Percentiles rank a stretch among this genome's conserved stretches.
Evolutionary conservation across 2,113 vertebrate species (phyloP).

Genomic region (Ceyx cyanopectus): DNA sequence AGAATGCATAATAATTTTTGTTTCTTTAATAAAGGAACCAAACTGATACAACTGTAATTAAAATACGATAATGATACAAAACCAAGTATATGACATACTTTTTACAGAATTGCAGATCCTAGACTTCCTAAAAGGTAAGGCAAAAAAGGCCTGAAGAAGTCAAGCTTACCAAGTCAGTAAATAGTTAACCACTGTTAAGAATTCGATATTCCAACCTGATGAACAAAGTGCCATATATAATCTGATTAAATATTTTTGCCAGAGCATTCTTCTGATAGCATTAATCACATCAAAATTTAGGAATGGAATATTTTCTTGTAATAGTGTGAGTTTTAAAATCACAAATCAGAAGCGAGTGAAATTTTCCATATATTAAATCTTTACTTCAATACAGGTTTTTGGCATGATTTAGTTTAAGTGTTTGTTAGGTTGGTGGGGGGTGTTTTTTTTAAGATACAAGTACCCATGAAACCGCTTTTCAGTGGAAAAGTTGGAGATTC

Average conservation of each 20-base stretch:
- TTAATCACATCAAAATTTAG: neutral
- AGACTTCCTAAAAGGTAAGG: neutral
- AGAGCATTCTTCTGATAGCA: neutral
- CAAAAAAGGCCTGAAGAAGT: neutral
- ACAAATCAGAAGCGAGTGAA: neutral
- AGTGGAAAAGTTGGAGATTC: neutral
- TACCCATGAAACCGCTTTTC: neutral
- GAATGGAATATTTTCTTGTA: neutral
- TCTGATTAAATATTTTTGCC: neutral
- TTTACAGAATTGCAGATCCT: neutral
- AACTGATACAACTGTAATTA: slow-evolving; percentile 2
- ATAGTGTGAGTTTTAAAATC: neutral
- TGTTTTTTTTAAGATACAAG: neutral
- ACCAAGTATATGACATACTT: neutral
- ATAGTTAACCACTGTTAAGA: neutral
- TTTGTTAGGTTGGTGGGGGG: too few relatives aligned
- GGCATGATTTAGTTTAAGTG: neutral
- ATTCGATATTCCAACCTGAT: neutral
- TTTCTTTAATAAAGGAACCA: neutral
- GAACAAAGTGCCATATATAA: neutral
- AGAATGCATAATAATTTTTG: neutral
- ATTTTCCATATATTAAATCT: neutral
- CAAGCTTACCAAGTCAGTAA: neutral
- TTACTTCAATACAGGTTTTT: neutral
- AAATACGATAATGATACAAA: neutral